Percentiles rank a stretch among this genome's conserved stretches.
Evolutionary conservation across 1,140 invertebrate genomes (phyloP).

Genomic region (Drosophila mayri): DNA sequence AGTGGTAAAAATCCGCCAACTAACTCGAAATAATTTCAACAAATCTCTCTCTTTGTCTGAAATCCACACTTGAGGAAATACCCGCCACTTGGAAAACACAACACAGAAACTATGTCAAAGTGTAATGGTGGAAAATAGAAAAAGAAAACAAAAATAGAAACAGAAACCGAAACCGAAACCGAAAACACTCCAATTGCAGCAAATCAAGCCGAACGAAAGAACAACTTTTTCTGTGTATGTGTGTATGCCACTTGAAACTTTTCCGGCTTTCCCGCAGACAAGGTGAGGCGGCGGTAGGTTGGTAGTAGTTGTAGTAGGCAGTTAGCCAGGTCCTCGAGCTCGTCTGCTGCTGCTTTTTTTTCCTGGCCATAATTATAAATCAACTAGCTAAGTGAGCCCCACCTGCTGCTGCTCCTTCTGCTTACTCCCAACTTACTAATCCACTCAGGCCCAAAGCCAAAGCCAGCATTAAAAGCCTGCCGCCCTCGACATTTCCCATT

Average conservation of each 20-base stretch:
- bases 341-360: conserved; percentile 28
- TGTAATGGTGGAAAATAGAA: not conserved
- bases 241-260: conserved; percentile 61
- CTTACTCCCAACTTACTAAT: conserved; percentile 64
- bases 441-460: conserved; percentile 65
- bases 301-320: conserved; percentile 13
- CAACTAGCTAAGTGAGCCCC: conserved; percentile 64
- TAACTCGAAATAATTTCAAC: conserved; percentile 23
- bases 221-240: conserved; percentile 31
- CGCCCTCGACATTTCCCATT: conserved; percentile 18
- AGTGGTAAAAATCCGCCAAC: conserved; percentile 1
- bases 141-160: conserved; percentile 18
- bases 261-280: conserved; percentile 34
- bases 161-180: conserved; percentile 13
- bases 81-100: conserved; percentile 9
- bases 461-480: conserved; percentile 63
- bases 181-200: conserved; percentile 41
- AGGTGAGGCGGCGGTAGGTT: conserved; percentile 11
- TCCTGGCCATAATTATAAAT: conserved; percentile 72
- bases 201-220: conserved; percentile 43
- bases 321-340: conserved; percentile 17
- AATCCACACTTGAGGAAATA: conserved; percentile 15
- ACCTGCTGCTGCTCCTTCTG: conserved; percentile 29
- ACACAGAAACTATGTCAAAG: conserved; percentile 32
- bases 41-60: not conserved